Evolutionary conservation across 2,888 invertebrate genomes (phyloP), one percentile per base, ranked within the genome.

Genomic region (Desoria tigrina): DNA sequence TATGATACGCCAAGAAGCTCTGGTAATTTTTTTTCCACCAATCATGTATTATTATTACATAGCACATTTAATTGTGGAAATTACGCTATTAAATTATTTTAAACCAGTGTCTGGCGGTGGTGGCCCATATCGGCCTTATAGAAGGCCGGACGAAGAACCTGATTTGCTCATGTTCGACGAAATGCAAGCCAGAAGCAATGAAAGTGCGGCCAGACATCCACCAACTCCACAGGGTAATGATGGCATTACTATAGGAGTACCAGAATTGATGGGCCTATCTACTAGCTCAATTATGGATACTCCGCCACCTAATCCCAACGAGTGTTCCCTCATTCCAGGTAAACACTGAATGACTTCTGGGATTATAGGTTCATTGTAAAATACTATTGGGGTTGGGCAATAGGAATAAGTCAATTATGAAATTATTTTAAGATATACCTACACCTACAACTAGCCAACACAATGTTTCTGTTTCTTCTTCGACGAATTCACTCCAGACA

Each of bases 1-100:
- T 66, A 72, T 61, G 68, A 73, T 65, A 66, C 76, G 45, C 67
- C 77, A 49, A 45, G 76, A 61, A 65, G 75, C 54, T 69, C 73
- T 45, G 67, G 72, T 72, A 57, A 59, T 54, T 21, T 62, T 37
- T 27, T 49, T 53, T n/a, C n/a, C n/a, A n/a, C n/a, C 26, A 24
- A 23, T 16, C n/a, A n/a, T n/a, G n/a, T n/a, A n/a, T 53, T 26
- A 26, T 53, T 9, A 7, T 32, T 32, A 32, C 4, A 4, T 32
- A 32, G 37, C 3, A 24, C 6, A 55, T 26, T 55, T 24, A 51
- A 21, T 51, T 6, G n/a, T 2, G 28, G 6, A 16, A 45, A 16
- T 21, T 9, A 21, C 42, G 37, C 28, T 61, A 11, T 11, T 23
- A 18, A 11, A 16, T 54, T 18, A 24, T n/a, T n/a, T n/a, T n/a